Evolutionary conservation across 2,888 invertebrate genomes (phyloP), one percentile per base, ranked within the genome.

Genomic region (Noctua janthina): DNA sequence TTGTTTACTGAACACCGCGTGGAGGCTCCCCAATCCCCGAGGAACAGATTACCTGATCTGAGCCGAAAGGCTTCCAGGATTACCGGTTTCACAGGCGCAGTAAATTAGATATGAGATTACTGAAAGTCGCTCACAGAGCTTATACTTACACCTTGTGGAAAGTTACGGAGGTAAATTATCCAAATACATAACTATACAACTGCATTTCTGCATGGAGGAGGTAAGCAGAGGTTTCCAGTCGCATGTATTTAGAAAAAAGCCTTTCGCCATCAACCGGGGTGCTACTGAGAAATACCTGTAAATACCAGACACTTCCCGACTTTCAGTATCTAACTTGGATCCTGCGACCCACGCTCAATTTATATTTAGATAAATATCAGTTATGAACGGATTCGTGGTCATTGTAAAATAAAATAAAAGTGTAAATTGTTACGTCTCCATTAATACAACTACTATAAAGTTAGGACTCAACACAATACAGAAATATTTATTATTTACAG

Each of bases 91-190:
- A 62, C 56, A 66, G 10, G 20, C 62, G 56, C 71, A 66, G 62
- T 71, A 56, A 74, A 82, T 86, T 78, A 86, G 74, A 78, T 74
- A 82, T 74, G 82, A 86, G 76, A 62, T 43, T 64, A 75, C 54
- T 35, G 39, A 51, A 70, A 51, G 64, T 43, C 54, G 56, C 67
- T 83, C 66, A 39, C 17, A 49, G 43, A 74, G 46, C 39, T 8
- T 43, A 23, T 56, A 29, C 43, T 5, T 11, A 6, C 11, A 23
- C 23, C 13, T 23, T 11, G 29, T 17, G 35, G 7, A 35, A 49
- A 17, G 15, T 29, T 15, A 54, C 39, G 10, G 2, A 51, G 39
- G 6, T 35, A 35, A 17, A 23, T 39, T 66, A 13, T 67, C 23
- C 29, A 29, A 54, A 8, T 7, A 72, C 11, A 20, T 15, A 11